phyloP scores from a whole-genome alignment of 2,113 vertebrate species.

The Ochotona curzoniae region DNA sequence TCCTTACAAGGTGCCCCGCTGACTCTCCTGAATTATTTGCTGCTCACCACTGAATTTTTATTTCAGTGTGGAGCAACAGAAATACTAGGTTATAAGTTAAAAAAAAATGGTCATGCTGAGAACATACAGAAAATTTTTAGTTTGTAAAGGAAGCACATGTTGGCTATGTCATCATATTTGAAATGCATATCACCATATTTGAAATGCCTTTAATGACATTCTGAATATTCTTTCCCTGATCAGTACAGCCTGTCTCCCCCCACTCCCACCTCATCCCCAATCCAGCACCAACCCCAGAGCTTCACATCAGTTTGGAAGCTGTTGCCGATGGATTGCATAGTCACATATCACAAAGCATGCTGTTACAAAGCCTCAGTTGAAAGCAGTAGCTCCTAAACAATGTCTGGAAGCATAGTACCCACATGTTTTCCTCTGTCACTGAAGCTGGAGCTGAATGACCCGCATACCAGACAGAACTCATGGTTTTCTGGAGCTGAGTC shows the following conservation, averaged over 20 bases:
- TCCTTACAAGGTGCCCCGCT: conserved; percentile 4
- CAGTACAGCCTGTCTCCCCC: background rate
- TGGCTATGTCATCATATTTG: conserved; percentile 11
- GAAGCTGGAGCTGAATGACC: background rate
- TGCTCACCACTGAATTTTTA: conserved; percentile 63
- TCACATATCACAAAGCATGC: background rate
- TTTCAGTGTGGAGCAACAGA: conserved; percentile 51
- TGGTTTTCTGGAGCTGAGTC: conserved; percentile 60
- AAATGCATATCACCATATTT: conserved; percentile 1
- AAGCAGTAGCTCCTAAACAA: background rate
- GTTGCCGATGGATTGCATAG: background rate
- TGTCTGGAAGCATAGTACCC: conserved; percentile 16
- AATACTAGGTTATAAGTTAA: conserved; percentile 46
- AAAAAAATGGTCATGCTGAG: conserved; percentile 54
- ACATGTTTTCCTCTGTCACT: background rate
- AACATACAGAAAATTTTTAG: background rate
- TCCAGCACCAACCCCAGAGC: background rate
- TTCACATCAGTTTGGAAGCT: conserved; percentile 21
- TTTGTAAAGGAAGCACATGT: conserved; percentile 44
- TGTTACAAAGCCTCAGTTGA: background rate
- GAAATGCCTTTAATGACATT: conserved; percentile 52
- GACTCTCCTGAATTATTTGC: conserved; percentile 27
- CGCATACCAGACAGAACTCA: conserved; percentile 59
- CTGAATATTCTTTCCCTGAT: background rate
- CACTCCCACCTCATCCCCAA: background rate